phyloP scores from a whole-genome alignment of 2,113 vertebrate species.

The Dromiciops gliroides region DNA sequence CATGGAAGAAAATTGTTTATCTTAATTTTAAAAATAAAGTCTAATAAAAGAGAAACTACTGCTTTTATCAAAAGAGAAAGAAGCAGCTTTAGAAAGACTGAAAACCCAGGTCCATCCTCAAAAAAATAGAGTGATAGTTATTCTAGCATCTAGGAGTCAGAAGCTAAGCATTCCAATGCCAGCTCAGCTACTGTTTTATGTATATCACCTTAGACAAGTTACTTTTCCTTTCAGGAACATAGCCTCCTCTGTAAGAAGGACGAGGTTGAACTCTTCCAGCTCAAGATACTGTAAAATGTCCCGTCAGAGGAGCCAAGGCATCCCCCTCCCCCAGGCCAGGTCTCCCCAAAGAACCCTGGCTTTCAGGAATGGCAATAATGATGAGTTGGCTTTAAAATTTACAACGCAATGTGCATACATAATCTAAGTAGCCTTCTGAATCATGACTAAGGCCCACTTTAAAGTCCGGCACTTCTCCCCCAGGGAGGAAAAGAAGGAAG shows the following conservation, averaged over 20 bases:
- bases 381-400: background rate
- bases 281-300: background rate
- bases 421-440: background rate
- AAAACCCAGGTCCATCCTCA: background rate
- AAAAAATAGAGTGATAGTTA: background rate
- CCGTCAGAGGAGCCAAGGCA: background rate
- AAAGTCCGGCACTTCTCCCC: background rate
- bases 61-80: background rate
- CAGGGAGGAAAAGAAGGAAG: rapidly evolving
- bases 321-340: background rate
- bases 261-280: background rate
- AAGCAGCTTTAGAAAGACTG: background rate
- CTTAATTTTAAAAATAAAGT: background rate
- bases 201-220: background rate
- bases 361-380: background rate
- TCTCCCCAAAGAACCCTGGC: background rate
- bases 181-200: background rate
- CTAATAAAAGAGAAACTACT: background rate
- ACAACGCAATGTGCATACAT: background rate
- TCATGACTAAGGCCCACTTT: too few relatives aligned
- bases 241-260: background rate
- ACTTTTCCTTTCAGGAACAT: background rate
- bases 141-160: background rate
- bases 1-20: background rate
- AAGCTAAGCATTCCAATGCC: background rate